Base-by-base conservation (phyloP, 2,888 invertebrate genomes). In the Coremacera marginata region DNA sequence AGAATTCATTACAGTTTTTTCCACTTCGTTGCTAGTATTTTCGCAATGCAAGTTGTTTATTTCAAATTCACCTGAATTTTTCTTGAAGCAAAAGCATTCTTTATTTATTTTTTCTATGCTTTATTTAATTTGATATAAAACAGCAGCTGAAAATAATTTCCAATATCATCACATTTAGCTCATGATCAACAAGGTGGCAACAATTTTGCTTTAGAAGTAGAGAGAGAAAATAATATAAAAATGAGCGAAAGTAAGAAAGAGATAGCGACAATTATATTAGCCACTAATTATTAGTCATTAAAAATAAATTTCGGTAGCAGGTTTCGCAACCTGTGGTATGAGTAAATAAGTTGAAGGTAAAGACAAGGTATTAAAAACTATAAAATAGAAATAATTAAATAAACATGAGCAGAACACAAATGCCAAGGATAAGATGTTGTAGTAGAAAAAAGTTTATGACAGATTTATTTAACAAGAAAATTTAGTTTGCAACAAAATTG, bases 271-370 rank as follows among this genome's bases (percentile, higher is more conserved):
- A 14, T 34, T n/a, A 51, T 51, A 51, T 68, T 49, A 25, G 68
- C 68, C 67, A 51, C 68, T 68, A 68, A 68, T 68, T 19, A 51
- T 68, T 51, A 68, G 68, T 51, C 68, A 68, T 68, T 51, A 51
- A 27, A 68, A 51, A 68, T 27, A 51, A 51, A 68, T 51, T 68
- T 49, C 3, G 8, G 25, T 11, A 25, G 22, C 22, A 25, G 68
- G 16, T 22, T 14, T n/a, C 44, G 22, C 2, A 37, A 60, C 14
- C n/a, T 8, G 44, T 19, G 44, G 19, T 37, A 27, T 16, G 60
- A 60, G 25, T 25, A 22, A 31, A 9, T 16, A 34, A 67, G 44
- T 22, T 67, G 67, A n/a, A 34, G 65, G 14, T 34, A 44, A 16
- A 67, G 67, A 67, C 22, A 37, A 37, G 44, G 19, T 4, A 37